These are phyloP conservation scores for Meloidogyne exigua DNA, from an alignment of 1,140 invertebrate genomes.

Conservation along the genomic window DNA sequence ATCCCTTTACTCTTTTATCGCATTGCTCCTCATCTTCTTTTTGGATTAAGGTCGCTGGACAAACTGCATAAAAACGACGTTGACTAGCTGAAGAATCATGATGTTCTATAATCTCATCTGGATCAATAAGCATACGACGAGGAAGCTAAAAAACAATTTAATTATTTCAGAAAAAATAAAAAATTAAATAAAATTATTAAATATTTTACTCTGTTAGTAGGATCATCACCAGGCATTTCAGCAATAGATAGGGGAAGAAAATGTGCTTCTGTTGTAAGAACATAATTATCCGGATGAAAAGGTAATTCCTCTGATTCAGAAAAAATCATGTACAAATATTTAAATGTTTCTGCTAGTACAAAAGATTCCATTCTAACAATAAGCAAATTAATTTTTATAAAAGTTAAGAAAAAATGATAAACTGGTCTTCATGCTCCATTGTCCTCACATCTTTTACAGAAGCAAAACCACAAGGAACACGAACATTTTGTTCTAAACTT, in stretches of 20 bases:
- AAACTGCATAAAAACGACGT: not conserved
- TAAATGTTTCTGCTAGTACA: slow-evolving; percentile 93
- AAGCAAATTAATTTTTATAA: slow-evolving; percentile 32
- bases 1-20: not conserved
- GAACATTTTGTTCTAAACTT: slow-evolving; percentile 81
- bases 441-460: slow-evolving; percentile 92
- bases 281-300: slow-evolving; percentile 89
- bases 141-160: slow-evolving; percentile 52
- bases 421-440: slow-evolving; percentile 77
- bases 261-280: slow-evolving; percentile 95
- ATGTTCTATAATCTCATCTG: slow-evolving; percentile 53
- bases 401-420: slow-evolving; percentile 38
- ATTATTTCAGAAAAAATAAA: no score
- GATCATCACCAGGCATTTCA: slow-evolving; percentile 17
- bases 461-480: slow-evolving; percentile 91
- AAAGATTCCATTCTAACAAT: slow-evolving; percentile 86
- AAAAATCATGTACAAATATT: slow-evolving; percentile 92
- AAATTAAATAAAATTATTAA: no score
- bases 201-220: not conserved
- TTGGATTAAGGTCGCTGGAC: not conserved
- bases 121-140: slow-evolving; percentile 52
- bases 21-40: not conserved
- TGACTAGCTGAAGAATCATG: slow-evolving; percentile 16
- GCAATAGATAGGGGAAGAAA: slow-evolving; percentile 76
- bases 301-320: slow-evolving; percentile 81